Conservation (phyloP, 1,140 invertebrate genomes). For the Notospermus geniculatus region DNA sequence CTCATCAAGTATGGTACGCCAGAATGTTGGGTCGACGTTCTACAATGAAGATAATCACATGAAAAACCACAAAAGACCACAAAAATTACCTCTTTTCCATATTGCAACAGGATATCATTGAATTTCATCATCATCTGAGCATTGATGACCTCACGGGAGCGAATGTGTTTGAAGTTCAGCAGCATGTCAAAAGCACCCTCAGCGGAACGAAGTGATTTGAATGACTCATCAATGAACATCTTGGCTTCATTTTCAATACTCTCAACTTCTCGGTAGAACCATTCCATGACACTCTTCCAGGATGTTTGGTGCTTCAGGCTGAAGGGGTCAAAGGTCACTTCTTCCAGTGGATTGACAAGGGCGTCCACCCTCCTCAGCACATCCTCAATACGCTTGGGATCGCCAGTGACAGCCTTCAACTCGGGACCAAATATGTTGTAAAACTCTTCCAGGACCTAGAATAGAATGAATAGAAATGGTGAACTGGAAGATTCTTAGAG, state of each 20-base stretch:
- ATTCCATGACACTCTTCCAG: slow-evolving; percentile 76
- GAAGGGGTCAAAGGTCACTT: slow-evolving; percentile 79
- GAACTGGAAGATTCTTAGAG: too few species aligned
- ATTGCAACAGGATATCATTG: slow-evolving; percentile 79
- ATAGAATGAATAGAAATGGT: slow-evolving; percentile 4
- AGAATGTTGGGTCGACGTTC: too few species aligned
- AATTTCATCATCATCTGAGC: slow-evolving; percentile 75
- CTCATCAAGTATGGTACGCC: background rate
- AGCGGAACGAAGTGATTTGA: slow-evolving; percentile 73
- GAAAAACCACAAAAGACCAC: background rate
- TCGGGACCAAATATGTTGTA: slow-evolving; percentile 85
- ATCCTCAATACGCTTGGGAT: slow-evolving; percentile 79
- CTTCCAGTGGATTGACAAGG: slow-evolving; percentile 70
- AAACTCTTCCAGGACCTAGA: slow-evolving; percentile 75
- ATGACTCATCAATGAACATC: slow-evolving; percentile 81
- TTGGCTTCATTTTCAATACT: slow-evolving; percentile 78
- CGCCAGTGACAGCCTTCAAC: slow-evolving; percentile 78
- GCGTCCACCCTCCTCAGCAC: slow-evolving; percentile 71
- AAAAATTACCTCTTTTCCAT: slow-evolving; percentile 70
- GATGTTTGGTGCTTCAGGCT: slow-evolving; percentile 71
- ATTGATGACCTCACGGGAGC: slow-evolving; percentile 71
- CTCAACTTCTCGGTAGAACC: slow-evolving; percentile 72
- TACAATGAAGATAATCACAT: background rate
- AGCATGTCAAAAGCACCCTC: slow-evolving; percentile 77
- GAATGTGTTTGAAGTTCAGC: slow-evolving; percentile 74